Evolutionary conservation across 2,797 vertebrate genomes (phyloP).

Genomic region (Enteromius unitaeniatus): DNA sequence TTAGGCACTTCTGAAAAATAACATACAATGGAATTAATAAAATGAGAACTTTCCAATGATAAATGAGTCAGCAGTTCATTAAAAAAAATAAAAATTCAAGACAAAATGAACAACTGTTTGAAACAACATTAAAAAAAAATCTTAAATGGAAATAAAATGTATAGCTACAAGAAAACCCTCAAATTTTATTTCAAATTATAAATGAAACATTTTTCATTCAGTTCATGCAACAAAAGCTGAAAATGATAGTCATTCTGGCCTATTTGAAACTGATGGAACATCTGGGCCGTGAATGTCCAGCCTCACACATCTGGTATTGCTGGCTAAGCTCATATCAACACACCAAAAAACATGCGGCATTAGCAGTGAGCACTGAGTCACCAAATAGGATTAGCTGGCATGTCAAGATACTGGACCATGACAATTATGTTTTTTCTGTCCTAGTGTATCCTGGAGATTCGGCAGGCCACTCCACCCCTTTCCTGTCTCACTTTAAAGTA

Average conservation of each 20-base stretch:
- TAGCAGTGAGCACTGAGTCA: slow-evolving; percentile 60
- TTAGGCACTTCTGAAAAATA: slow-evolving; percentile 94
- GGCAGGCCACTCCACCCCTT: slow-evolving; percentile 16
- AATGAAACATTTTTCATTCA: background rate
- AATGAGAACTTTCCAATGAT: slow-evolving; percentile 3
- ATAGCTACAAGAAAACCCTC: background rate
- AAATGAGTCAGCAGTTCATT: background rate
- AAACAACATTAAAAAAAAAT: too few species aligned
- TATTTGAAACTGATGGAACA: slow-evolving; percentile 35
- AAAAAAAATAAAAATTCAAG: background rate
- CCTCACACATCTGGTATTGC: slow-evolving; percentile 42
- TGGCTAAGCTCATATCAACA: slow-evolving; percentile 56
- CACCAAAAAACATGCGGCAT: slow-evolving; percentile 47
- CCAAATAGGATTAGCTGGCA: slow-evolving; percentile 70
- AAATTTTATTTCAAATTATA: background rate
- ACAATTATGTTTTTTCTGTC: slow-evolving; percentile 69
- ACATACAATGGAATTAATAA: slow-evolving; percentile 33
- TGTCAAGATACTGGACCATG: slow-evolving; percentile 70
- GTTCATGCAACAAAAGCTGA: background rate
- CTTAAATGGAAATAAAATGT: background rate
- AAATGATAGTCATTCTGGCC: background rate
- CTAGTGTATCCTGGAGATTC: slow-evolving; percentile 32
- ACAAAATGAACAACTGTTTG: background rate
- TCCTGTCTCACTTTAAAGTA: slow-evolving; percentile 63
- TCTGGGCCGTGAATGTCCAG: slow-evolving; percentile 39